Evolutionary conservation across 2,797 vertebrate genomes (phyloP).

Genomic region (Cichlasoma orientale): DNA sequence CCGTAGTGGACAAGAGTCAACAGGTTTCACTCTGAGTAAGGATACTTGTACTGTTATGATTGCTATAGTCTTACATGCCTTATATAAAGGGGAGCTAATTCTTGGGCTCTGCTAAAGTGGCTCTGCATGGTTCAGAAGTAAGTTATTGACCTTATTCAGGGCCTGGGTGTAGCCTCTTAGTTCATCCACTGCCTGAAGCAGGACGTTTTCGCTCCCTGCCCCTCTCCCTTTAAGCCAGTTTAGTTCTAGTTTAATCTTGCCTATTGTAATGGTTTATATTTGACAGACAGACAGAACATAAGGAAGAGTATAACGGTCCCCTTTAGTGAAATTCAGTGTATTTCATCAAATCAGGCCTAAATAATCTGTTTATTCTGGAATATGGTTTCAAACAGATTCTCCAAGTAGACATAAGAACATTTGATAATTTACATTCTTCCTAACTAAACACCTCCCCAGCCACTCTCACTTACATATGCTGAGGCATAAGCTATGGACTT

Average conservation of each 20-base stretch:
- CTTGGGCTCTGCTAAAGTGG: neutral
- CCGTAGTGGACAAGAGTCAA: neutral
- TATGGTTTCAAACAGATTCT: constrained; percentile 7
- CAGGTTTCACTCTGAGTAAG: neutral
- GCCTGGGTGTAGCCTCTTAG: neutral
- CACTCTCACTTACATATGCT: constrained; percentile 14
- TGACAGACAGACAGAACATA: neutral
- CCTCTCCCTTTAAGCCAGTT: neutral
- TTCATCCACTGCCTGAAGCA: neutral
- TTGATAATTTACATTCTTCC: constrained; percentile 49
- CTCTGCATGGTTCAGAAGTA: neutral
- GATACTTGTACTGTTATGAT: neutral
- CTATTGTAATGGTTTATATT: neutral
- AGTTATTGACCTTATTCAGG: neutral
- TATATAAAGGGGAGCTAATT: neutral
- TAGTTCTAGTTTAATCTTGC: too few species aligned
- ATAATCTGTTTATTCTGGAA: neutral
- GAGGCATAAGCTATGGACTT: constrained; percentile 63
- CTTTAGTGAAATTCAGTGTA: neutral
- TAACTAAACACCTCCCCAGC: constrained; percentile 6
- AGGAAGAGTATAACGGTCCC: neutral
- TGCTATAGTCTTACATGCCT: neutral
- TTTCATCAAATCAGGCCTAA: neutral
- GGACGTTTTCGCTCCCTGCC: neutral
- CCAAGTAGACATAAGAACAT: neutral